These are phyloP conservation scores for Dendrocincla fuliginosa DNA, from an alignment of 2,797 vertebrate species.

Conservation along the genomic window DNA sequence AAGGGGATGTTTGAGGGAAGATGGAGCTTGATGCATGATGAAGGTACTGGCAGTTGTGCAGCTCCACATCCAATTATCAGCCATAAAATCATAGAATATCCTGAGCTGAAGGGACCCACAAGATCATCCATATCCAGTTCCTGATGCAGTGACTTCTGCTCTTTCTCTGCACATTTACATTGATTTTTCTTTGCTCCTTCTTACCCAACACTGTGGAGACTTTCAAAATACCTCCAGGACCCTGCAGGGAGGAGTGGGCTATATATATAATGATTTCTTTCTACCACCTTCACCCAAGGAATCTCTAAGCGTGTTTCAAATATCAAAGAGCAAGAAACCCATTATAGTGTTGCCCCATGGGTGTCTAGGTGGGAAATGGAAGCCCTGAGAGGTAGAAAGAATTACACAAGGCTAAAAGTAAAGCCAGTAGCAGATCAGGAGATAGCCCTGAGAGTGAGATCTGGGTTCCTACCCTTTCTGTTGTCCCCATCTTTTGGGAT, in stretches of 20 bases:
- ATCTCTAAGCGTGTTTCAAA: background rate
- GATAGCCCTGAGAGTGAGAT: background rate
- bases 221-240: background rate
- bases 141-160: background rate
- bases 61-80: background rate
- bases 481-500: background rate
- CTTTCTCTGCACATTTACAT: background rate
- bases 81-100: rapidly evolving
- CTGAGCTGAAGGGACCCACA: background rate
- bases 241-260: background rate
- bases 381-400: background rate
- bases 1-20: background rate
- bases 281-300: background rate
- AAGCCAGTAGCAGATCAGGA: background rate
- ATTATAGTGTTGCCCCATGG: background rate
- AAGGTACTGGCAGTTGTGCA: background rate
- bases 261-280: background rate
- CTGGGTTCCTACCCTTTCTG: background rate
- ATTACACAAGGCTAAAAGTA: background rate
- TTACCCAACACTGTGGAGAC: background rate
- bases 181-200: background rate
- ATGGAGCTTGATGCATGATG: rapidly evolving
- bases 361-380: background rate
- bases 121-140: background rate
- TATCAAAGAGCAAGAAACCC: background rate